Conservation (phyloP, 2,113 vertebrate species). For the Pungitius pungitius region DNA sequence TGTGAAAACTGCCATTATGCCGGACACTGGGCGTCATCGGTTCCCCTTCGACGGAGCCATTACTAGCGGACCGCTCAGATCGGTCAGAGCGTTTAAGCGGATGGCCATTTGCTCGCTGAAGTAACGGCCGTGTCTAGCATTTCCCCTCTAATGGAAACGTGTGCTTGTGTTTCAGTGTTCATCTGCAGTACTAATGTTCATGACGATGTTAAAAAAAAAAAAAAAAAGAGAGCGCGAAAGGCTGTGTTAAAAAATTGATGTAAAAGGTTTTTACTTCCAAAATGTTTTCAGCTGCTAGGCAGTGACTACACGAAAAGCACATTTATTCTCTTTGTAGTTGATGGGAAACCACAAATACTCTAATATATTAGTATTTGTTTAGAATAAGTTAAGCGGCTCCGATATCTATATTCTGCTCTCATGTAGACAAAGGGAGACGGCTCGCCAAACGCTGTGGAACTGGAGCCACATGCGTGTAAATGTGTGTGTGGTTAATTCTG, state of each 20-base stretch:
- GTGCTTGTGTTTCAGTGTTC: slow-evolving; percentile 26
- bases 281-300: slow-evolving; percentile 40
- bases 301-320: slow-evolving; percentile 6
- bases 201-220: slow-evolving; percentile 49
- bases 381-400: slow-evolving; percentile 12
- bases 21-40: not conserved
- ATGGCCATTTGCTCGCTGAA: slow-evolving; percentile 26
- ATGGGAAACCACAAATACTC: slow-evolving; percentile 7
- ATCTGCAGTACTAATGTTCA: slow-evolving; percentile 46
- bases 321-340: slow-evolving; percentile 6
- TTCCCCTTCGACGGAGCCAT: slow-evolving; percentile 17
- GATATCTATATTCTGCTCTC: slow-evolving; percentile 13
- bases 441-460: slow-evolving; percentile 38
- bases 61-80: slow-evolving; percentile 16
- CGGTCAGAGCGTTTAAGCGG: slow-evolving; percentile 21
- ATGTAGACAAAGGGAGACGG: slow-evolving; percentile 21
- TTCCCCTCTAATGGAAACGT: slow-evolving; percentile 18
- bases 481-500: slow-evolving; percentile 52
- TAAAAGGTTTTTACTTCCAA: slow-evolving; percentile 52
- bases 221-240: slow-evolving; percentile 42
- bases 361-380: slow-evolving; percentile 26
- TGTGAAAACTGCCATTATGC: slow-evolving; percentile 19
- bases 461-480: slow-evolving; percentile 50
- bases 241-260: slow-evolving; percentile 70
- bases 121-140: not conserved